A percentile compares a stretch with the other conserved stretches of the same genome.
Conservation (phyloP, 2,113 vertebrate genomes). For the Dascyllus trimaculatus region DNA sequence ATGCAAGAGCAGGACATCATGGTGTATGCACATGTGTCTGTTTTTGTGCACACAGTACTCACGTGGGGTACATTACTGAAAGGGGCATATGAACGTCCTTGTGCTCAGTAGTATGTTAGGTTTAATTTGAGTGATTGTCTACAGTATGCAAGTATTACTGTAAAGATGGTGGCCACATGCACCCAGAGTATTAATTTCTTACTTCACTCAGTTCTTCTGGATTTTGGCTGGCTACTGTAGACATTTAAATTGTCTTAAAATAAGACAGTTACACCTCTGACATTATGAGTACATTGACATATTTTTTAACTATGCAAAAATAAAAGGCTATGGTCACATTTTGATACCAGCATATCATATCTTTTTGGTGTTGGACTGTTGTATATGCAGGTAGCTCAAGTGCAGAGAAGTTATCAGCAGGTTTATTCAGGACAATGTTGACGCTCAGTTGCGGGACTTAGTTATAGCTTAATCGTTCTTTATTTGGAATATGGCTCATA, state of each 20-base stretch:
- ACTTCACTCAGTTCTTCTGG: neutral
- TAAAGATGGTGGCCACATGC: neutral
- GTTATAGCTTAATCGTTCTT: conserved; percentile 20
- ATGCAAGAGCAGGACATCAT: conserved; percentile 49
- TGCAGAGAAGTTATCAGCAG: conserved; percentile 9
- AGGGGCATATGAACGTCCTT: conserved; percentile 14
- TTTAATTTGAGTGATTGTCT: conserved; percentile 19
- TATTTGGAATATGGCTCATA: conserved; percentile 14
- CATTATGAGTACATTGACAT: too few relatives aligned
- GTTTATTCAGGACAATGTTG: conserved; percentile 15
- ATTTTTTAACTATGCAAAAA: neutral
- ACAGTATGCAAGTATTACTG: conserved; percentile 11
- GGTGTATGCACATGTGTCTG: conserved; percentile 21
- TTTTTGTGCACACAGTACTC: conserved; percentile 1
- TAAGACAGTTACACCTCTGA: conserved; percentile 3
- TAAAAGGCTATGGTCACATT: conserved; percentile 4
- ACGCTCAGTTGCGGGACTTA: conserved; percentile 13
- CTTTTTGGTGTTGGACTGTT: neutral
- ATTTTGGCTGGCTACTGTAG: too few relatives aligned
- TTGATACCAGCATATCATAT: too few relatives aligned
- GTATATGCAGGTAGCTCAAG: neutral
- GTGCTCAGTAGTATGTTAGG: conserved; percentile 7
- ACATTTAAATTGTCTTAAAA: too few relatives aligned
- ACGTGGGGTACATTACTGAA: conserved; percentile 38
- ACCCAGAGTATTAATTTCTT: neutral